Evolutionary conservation across 2,888 invertebrate species (phyloP), one percentile per base, ranked within the genome.

Genomic region (Andrena hattorfiana): DNA sequence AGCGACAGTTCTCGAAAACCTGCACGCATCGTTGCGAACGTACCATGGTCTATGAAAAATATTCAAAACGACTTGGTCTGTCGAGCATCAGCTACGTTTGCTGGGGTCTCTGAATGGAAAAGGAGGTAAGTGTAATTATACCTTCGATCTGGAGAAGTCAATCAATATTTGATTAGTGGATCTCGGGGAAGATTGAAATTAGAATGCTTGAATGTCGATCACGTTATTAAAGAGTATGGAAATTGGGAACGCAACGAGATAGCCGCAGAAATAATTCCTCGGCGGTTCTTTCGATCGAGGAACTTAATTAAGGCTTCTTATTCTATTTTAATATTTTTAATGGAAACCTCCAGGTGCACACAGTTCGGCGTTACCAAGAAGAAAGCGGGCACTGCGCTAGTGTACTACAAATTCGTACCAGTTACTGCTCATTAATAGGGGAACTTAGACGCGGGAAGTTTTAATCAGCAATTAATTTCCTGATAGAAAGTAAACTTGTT

Each of bases 281-380:
- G 1, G 1, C 10, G 23, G 7, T 13, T 42, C 32, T 42, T 56
- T n/a, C 23, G 28, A 10, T 7, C 48, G 13, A 56, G 3, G 35
- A 49, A 16, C 68, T 79, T 70, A 56, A 79, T 74, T 79, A 66
- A 74, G 74, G 56, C 62, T 70, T 63, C 28, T 71, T 74, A 64
- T 30, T 30, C 13, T 28, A 42, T 16, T 42, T 42, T 16, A 42
- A 42, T 42, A 42, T 42, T 42, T 42, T 42, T 42, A 42, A 42
- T 42, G 13, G 42, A 42, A 42, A 42, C 42, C 13, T 4, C 16
- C 42, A 42, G 42, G 42, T 13, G 13, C 13, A 4, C 13, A 13
- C 13, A 42, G 13, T 13, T 42, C 10, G 42, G 59, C 23, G 8
- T 62, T 48, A n/a, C 23, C 20, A 20, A 59, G 42, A 48, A 35